These are phyloP conservation scores for Simalia tracyae DNA, from an alignment of 2,797 vertebrate species.

Conservation along the genomic window DNA sequence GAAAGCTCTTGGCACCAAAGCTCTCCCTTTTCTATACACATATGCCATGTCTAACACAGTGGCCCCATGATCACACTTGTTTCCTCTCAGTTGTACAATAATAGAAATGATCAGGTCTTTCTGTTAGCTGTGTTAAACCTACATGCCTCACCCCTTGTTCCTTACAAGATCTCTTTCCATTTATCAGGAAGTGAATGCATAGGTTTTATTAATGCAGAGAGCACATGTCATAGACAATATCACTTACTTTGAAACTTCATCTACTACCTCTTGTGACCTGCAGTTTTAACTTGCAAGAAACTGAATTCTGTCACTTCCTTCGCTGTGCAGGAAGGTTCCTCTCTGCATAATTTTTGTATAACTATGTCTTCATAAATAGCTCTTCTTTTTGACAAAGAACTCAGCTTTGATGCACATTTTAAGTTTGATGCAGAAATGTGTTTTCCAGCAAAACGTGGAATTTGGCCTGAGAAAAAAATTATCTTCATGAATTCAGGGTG, in stretches of 20 bases:
- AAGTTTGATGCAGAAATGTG: neutral
- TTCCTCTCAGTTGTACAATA: neutral
- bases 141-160: neutral
- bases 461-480: neutral
- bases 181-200: neutral
- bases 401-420: rapidly evolving
- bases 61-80: constrained; percentile 13
- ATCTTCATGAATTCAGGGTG: neutral
- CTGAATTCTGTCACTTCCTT: neutral
- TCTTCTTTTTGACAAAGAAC: neutral
- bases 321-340: neutral
- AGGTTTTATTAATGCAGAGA: neutral
- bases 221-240: rapidly evolving
- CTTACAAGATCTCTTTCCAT: neutral
- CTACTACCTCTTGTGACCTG: neutral
- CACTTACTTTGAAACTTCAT: neutral
- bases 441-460: neutral
- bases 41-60: neutral
- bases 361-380: neutral
- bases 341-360: neutral
- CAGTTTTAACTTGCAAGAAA: neutral
- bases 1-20: constrained; percentile 15
- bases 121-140: neutral
- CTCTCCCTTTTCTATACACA: neutral
- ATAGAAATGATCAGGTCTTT: constrained; percentile 18